These are phyloP conservation scores for Netta rufina DNA, from an alignment of 2,797 vertebrate genomes.

Conservation along the genomic window DNA sequence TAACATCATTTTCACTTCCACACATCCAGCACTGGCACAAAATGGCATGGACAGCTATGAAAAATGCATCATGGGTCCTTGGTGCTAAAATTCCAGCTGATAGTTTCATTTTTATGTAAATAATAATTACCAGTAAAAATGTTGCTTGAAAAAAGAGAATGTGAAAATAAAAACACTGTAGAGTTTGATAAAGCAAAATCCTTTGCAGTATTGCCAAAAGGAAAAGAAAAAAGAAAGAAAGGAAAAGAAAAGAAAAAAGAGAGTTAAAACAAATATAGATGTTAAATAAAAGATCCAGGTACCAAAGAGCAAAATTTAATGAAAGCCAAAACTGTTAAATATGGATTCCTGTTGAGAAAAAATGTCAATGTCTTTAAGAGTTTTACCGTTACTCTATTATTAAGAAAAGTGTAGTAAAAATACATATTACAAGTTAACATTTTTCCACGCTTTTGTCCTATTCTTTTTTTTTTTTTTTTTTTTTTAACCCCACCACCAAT, in stretches of 20 bases:
- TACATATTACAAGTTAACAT: conserved; percentile 86
- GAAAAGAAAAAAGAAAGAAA: neutral
- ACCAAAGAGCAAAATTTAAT: conserved; percentile 88
- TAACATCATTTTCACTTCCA: conserved; percentile 61
- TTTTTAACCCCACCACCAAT: conserved; percentile 42
- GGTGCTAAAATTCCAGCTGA: conserved; percentile 75
- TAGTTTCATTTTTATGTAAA: conserved; percentile 71
- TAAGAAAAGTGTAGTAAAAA: conserved; percentile 90
- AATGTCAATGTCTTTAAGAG: conserved; percentile 81
- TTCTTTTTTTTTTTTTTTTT: conserved; percentile 45
- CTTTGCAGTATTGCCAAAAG: conserved; percentile 54
- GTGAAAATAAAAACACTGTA: conserved; percentile 59
- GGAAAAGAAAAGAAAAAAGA: neutral
- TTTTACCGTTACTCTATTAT: conserved; percentile 82
- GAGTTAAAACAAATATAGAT: conserved; percentile 79
- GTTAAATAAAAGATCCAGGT: conserved; percentile 84
- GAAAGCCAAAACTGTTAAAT: conserved; percentile 84
- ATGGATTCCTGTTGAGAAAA: conserved; percentile 84
- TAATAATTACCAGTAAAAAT: conserved; percentile 53
- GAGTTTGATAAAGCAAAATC: conserved; percentile 68
- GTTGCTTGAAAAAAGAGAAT: conserved; percentile 67
- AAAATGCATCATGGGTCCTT: conserved; percentile 72
- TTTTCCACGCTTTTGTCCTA: conserved; percentile 73
- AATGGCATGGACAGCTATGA: conserved; percentile 73
- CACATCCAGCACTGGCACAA: conserved; percentile 73